Percentiles rank a stretch among this genome's conserved stretches.
Conservation (phyloP, 2,113 vertebrate genomes). For the Urocolius indicus region DNA sequence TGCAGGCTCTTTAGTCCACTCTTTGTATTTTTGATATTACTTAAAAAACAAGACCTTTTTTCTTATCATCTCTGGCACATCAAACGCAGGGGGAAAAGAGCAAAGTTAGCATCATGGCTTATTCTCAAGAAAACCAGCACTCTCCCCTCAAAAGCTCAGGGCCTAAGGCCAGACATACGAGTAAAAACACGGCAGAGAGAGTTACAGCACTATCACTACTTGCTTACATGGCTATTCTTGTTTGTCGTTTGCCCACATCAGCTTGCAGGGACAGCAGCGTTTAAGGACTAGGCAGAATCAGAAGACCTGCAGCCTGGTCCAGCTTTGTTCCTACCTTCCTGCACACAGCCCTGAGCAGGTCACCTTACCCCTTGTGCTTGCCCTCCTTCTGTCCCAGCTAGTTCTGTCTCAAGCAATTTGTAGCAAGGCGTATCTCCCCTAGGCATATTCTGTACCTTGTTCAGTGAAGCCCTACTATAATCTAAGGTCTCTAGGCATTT, state of each 20-base stretch:
- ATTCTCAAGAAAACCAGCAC: background rate
- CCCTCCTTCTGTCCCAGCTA: background rate
- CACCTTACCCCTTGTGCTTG: background rate
- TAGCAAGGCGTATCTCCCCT: background rate
- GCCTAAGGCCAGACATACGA: background rate
- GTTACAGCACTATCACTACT: background rate
- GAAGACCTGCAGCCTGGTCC: background rate
- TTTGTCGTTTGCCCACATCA: background rate
- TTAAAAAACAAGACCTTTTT: background rate
- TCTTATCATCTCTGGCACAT: background rate
- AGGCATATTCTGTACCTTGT: background rate
- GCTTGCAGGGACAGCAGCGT: background rate
- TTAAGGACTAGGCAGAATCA: background rate
- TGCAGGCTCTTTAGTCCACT: background rate
- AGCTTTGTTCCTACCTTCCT: background rate
- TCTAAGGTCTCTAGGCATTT: background rate
- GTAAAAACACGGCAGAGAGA: background rate
- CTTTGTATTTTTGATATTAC: background rate
- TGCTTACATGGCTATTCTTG: background rate
- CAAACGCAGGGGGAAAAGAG: background rate
- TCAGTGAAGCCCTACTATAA: background rate
- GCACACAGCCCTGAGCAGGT: background rate
- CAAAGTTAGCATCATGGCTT: background rate
- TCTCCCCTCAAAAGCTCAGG: background rate
- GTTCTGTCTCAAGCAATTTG: background rate